Conservation (phyloP, 2,888 invertebrate genomes). For the Miltochrista miniata region DNA sequence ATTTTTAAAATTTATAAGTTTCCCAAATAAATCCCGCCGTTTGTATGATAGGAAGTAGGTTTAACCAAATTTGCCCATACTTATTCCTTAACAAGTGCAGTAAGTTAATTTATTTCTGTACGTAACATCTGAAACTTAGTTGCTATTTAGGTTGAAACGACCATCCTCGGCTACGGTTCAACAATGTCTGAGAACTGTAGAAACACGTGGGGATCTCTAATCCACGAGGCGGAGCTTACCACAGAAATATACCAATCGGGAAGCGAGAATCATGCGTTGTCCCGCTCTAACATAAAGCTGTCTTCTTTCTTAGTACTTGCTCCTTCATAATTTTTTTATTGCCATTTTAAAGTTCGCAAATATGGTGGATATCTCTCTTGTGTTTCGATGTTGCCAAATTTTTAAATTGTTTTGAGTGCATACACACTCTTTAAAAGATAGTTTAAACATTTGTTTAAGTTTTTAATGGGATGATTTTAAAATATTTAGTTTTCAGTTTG, state of each 20-base stretch:
- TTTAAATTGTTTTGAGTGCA: slow-evolving; percentile 46
- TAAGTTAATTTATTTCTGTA: no score
- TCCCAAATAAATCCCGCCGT: no score
- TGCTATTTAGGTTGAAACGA: slow-evolving; percentile 40
- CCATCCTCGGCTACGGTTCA: slow-evolving; percentile 42
- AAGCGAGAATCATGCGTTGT: slow-evolving; percentile 15
- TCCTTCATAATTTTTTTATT: slow-evolving; percentile 74
- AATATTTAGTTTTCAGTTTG: background rate
- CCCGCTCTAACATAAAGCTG: slow-evolving; percentile 9
- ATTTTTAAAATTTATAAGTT: no score
- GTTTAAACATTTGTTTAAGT: slow-evolving; percentile 25
- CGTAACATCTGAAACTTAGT: no score
- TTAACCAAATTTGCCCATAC: no score
- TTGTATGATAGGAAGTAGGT: no score
- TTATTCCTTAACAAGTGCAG: no score
- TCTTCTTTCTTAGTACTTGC: slow-evolving; percentile 65
- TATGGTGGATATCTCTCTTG: slow-evolving; percentile 44
- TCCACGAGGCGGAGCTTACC: slow-evolving; percentile 51
- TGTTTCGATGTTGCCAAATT: slow-evolving; percentile 55
- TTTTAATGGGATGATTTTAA: slow-evolving; percentile 27
- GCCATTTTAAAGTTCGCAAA: slow-evolving; percentile 62
- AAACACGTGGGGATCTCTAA: slow-evolving; percentile 63
- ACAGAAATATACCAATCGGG: slow-evolving; percentile 43
- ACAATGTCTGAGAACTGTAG: slow-evolving; percentile 64
- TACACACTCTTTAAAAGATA: slow-evolving; percentile 21